Evolutionary conservation across 2,888 invertebrate species (phyloP).

Genomic region (Machimus atricapillus): DNA sequence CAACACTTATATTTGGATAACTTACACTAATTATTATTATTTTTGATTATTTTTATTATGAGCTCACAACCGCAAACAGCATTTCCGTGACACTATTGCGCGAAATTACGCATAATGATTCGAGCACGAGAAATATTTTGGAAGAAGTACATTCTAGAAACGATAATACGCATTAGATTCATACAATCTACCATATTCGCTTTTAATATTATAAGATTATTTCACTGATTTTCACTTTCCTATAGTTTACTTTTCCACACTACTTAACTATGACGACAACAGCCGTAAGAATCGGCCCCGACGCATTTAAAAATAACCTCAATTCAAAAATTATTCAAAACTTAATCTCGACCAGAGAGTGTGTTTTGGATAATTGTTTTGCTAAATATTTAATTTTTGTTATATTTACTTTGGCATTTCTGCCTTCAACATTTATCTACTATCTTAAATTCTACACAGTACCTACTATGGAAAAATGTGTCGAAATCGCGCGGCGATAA

Average conservation of each 20-base stretch:
- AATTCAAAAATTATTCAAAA: background rate
- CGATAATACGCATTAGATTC: background rate
- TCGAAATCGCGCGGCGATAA: background rate
- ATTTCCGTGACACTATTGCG: background rate
- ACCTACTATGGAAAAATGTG: background rate
- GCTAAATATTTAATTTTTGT: background rate
- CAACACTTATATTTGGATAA: background rate
- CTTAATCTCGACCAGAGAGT: background rate
- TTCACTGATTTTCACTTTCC: background rate
- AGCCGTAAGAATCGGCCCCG: background rate
- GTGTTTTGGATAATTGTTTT: background rate
- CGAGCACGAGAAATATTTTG: background rate
- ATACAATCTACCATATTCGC: background rate
- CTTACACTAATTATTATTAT: background rate
- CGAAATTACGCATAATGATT: background rate
- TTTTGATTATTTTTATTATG: background rate
- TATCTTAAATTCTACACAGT: background rate
- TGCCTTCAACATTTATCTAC: background rate
- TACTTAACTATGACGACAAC: background rate
- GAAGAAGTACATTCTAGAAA: background rate
- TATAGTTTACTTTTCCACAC: background rate
- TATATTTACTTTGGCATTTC: background rate
- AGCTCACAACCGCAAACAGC: background rate
- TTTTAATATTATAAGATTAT: background rate
- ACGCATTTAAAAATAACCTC: background rate